Evolutionary conservation across 2,888 invertebrate species (phyloP).

Genomic region (Thecophora atra): DNA sequence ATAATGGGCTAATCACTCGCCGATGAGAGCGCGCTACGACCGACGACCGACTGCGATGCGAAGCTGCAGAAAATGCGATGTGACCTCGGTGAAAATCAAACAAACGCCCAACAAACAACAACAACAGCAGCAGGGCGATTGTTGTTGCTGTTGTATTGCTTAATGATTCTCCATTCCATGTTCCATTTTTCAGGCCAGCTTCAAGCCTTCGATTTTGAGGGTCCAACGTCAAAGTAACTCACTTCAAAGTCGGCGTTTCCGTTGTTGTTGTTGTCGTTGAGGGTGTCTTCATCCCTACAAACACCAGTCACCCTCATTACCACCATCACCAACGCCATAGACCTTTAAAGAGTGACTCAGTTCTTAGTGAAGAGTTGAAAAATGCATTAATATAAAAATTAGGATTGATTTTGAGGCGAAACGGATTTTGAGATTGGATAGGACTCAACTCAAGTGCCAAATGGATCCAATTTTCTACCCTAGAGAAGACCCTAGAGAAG

Average conservation of each 20-base stretch:
- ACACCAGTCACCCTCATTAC: conserved; percentile 21
- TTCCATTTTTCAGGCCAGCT: neutral
- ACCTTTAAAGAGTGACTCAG: neutral
- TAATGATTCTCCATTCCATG: neutral
- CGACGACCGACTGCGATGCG: neutral
- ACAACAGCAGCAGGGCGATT: neutral
- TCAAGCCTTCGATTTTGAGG: neutral
- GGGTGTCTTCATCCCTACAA: conserved; percentile 9
- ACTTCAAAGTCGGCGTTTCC: conserved; percentile 31
- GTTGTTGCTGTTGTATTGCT: conserved; percentile 18
- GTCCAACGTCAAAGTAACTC: conserved; percentile 29
- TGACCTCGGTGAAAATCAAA: neutral
- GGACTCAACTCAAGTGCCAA: too few species aligned
- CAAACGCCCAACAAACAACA: neutral
- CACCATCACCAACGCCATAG: conserved; percentile 1
- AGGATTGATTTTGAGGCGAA: neutral
- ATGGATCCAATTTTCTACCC: too few species aligned
- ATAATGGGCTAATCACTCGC: conserved; percentile 35
- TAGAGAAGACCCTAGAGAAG: too few species aligned
- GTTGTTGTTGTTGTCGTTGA: conserved; percentile 24
- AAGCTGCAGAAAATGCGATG: too few species aligned
- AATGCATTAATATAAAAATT: neutral
- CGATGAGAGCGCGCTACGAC: conserved; percentile 3
- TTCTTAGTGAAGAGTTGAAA: neutral
- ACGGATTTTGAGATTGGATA: too few species aligned